A percentile compares a stretch with the other conserved stretches of the same genome.
phyloP scores from a whole-genome alignment of 2,797 vertebrate species.

The Oreochromis grahami region DNA sequence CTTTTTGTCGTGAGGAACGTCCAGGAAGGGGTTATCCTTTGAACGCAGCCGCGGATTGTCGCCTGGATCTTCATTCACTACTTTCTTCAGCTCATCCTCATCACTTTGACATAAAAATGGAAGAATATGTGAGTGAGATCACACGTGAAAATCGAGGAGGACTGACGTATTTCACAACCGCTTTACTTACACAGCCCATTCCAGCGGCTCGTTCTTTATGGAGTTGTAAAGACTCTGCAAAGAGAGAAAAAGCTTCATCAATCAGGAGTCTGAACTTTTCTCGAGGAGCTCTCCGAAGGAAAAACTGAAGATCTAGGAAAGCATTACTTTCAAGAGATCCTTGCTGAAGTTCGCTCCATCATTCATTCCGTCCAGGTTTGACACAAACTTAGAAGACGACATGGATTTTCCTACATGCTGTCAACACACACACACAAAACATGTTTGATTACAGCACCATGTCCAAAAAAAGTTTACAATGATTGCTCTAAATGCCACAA shows the following conservation, averaged over 20 bases:
- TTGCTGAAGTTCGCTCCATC: conserved; percentile 83
- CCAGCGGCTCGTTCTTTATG: conserved; percentile 84
- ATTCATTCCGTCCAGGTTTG: conserved; percentile 85
- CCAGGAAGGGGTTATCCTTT: conserved; percentile 82
- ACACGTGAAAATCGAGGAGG: background rate
- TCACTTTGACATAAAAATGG: conserved; percentile 65
- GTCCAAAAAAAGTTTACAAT: background rate
- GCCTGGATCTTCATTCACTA: conserved; percentile 45
- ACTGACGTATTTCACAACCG: background rate
- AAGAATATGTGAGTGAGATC: background rate
- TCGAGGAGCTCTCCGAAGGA: background rate
- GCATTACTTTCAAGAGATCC: conserved; percentile 83
- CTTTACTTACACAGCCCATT: conserved; percentile 87
- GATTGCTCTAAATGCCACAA: background rate
- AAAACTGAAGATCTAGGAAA: background rate
- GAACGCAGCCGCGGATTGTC: conserved; percentile 60
- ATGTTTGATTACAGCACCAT: background rate
- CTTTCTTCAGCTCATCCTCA: conserved; percentile 71
- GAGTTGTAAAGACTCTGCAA: conserved; percentile 82
- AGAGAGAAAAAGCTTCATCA: background rate
- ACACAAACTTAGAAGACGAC: conserved; percentile 83
- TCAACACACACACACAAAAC: background rate
- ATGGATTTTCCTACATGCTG: conserved; percentile 90
- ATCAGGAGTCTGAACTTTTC: background rate
- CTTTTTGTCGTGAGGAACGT: conserved; percentile 76